Evolutionary conservation across 2,888 invertebrate species (phyloP).

Genomic region (Loripinus fragilis): DNA sequence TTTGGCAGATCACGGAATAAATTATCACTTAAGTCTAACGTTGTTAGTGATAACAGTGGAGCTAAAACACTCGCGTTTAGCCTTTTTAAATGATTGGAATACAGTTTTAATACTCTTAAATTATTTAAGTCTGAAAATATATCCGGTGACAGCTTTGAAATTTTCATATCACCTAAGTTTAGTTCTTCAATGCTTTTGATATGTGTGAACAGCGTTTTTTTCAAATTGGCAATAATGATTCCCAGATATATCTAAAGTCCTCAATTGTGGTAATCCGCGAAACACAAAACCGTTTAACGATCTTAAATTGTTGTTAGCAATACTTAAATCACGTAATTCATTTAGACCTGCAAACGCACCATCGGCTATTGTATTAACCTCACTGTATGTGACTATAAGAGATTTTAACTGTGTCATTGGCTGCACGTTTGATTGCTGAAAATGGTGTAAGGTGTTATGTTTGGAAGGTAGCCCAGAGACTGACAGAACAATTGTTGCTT

Average conservation of each 20-base stretch:
- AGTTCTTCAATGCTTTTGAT: slow-evolving; percentile 51
- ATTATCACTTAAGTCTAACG: slow-evolving; percentile 63
- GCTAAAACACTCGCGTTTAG: slow-evolving; percentile 48
- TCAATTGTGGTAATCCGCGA: slow-evolving; percentile 50
- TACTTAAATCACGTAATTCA: slow-evolving; percentile 48
- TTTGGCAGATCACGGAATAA: slow-evolving; percentile 51
- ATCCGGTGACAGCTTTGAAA: slow-evolving; percentile 39
- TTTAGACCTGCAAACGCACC: slow-evolving; percentile 52
- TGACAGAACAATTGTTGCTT: slow-evolving; percentile 3
- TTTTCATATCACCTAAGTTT: slow-evolving; percentile 53
- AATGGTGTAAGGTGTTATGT: slow-evolving; percentile 31
- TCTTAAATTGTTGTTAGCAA: slow-evolving; percentile 56
- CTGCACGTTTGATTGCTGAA: slow-evolving; percentile 42
- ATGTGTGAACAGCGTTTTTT: slow-evolving; percentile 43
- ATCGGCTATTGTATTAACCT: slow-evolving; percentile 35
- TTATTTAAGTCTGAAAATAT: slow-evolving; percentile 49
- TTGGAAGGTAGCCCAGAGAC: slow-evolving; percentile 27
- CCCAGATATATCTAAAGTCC: slow-evolving; percentile 57
- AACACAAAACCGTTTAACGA: slow-evolving; percentile 53
- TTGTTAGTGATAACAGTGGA: slow-evolving; percentile 44
- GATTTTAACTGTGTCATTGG: slow-evolving; percentile 30
- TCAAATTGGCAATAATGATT: slow-evolving; percentile 57
- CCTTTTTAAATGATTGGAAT: slow-evolving; percentile 50
- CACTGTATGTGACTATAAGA: slow-evolving; percentile 46
- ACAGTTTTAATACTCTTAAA: slow-evolving; percentile 57